Base-by-base conservation (phyloP, 2,888 invertebrate genomes). In the Cerceris rybyensis region DNA sequence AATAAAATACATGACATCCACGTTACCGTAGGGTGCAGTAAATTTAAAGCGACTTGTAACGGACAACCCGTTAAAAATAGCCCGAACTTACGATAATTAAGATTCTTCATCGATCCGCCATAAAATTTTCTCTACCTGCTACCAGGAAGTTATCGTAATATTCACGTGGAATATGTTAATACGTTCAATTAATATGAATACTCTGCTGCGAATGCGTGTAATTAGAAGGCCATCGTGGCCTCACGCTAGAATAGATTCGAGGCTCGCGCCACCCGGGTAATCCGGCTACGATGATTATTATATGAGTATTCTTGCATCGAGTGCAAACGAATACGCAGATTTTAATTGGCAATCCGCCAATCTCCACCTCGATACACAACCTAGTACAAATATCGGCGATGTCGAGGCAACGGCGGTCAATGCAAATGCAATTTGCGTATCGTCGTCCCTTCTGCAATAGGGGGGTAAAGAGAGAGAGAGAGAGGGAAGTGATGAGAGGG, bases 271-370 rank as follows among this genome's bases (percentile, higher is more conserved):
- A n/a, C 28, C 49, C 17, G 14, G 61, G 46, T 50, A 49, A 60
- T 39, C 54, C 28, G 28, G 4, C n/a, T 39, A 54, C n/a, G 5
- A 71, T 78, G 81, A 80, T 80, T 76, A 81, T 84, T 81, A 74
- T 74, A 70, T 54, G 59, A 58, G 74, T 57, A 72, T 72, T 81
- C 74, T 86, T 80, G 84, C 69, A 67, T 70, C 55, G 41, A 55
- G 59, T 39, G 43, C 60, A 70, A 49, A 72, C 68, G 70, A 60
- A 54, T 71, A 78, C 69, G 82, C 74, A 73, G 85, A 88, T 89
- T 89, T 89, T 89, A 87, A 88, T 87, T 89, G 89, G 88, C 89
- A 72, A 70, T 60, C 55, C 28, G 87, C 89, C 89, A 88, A 83
- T 81, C 78, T 82, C 82, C 80, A 75, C 81, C 78, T 83, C 82